These are phyloP conservation scores for Lepidocolaptes lacrymiger DNA, from an alignment of 2,797 vertebrate species.

Conservation along the genomic window DNA sequence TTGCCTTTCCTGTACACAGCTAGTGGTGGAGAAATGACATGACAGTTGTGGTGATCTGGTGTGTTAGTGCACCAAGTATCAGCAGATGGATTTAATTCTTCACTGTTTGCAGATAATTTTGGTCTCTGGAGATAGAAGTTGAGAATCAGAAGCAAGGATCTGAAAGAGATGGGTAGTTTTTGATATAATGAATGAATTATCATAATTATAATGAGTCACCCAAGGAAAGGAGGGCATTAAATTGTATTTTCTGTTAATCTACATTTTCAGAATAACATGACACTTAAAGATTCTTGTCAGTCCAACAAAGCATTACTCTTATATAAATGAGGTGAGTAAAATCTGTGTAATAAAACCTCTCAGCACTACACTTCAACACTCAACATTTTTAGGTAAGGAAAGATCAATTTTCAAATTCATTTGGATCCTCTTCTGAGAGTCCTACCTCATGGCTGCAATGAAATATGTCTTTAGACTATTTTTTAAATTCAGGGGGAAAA, in stretches of 20 bases:
- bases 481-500: background rate
- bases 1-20: background rate
- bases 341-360: background rate
- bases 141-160: background rate
- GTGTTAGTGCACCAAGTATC: background rate
- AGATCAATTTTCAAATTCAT: slow-evolving; percentile 1
- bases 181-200: background rate
- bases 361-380: background rate
- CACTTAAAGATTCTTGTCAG: background rate
- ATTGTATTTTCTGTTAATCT: background rate
- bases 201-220: background rate
- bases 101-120: background rate
- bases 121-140: background rate
- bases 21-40: background rate
- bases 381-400: background rate
- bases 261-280: background rate
- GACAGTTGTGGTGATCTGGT: background rate
- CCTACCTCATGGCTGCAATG: background rate
- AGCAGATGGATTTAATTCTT: background rate
- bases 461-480: background rate
- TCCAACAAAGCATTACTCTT: background rate
- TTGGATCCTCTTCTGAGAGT: background rate
- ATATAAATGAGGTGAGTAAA: background rate
- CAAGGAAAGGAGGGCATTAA: background rate
- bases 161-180: background rate